Base-by-base conservation (phyloP, 2,888 invertebrate genomes). In the Ennomos erosarius region DNA sequence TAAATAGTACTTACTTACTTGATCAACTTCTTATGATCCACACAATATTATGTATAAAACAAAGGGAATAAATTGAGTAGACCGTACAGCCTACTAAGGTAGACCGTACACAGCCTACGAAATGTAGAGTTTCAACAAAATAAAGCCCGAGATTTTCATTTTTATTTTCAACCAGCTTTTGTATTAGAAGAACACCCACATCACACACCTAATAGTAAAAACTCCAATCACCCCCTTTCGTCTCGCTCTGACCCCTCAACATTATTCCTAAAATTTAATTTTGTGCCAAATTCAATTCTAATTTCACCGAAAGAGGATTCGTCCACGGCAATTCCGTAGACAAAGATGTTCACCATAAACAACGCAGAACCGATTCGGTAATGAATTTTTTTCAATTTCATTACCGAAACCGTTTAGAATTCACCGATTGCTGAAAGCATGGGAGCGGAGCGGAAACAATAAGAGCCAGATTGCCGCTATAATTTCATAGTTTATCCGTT, bases 271-370 rank as follows among this genome's bases (percentile, higher is more conserved):
- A 87, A 87, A 85, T 87, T 73, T 75, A 82, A 87, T 87, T 85
- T 84, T 79, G n/a, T 80, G 72, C 74, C 76, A 79, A 84, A 85
- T 83, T 62, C 45, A 73, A 64, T 72, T 76, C 74, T 69, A 85
- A 82, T 83, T 82, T 79, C 50, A 63, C 64, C 62, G 65, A 67
- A 74, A 77, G 78, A 75, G 75, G 75, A 82, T 81, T 81, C 74
- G 63, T 71, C 65, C 74, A 85, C 79, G 84, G 77, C 81, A 83
- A 87, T 90, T 83, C 71, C 11, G 70, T 67, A 79, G 81, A 92
- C 89, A 90, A 90, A 91, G 91, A 90, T 90, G 90, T 92, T 83
- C 82, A 74, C 73, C 74, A 79, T 81, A 87, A 88, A 90, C 89
- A 88, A 91, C 82, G 89, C 85, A 84, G 85, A 88, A 88, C 90